Base-by-base conservation (phyloP, 2,113 vertebrate genomes). In the Ctenomys sociabilis region DNA sequence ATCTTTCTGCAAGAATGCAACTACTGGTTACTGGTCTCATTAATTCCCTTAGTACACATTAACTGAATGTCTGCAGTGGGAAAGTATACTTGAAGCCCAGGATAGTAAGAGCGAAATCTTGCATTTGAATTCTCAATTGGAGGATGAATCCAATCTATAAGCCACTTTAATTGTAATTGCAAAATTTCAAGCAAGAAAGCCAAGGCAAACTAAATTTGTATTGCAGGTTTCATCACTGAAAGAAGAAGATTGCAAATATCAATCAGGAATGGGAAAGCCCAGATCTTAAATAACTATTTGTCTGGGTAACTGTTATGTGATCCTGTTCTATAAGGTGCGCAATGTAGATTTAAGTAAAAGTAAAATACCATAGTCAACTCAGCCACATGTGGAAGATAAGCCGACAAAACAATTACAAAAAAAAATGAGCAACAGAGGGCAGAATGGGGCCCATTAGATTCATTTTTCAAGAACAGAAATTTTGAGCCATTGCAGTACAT, bases 181-280 rank as follows among this genome's bases (percentile, higher is more conserved):
- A 68, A 93, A 95, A 35, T 91, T 95, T 61, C 45, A 91, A 88
- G 40, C 11, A 90, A 85, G 84, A 88, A 90, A 94, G 28, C 32
- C 19, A 4, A 72, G 70, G 68, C 43, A 94, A 94, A 82, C 19
- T 59, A 90, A 49, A 45, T 64, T 77, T 30, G 43, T 49, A 78
- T 49, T 92, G 5, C 57, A 54, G 0, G 6, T 92, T 66, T 91
- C 32, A 83, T 88, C 70, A 54, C n/a, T 88, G 0, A 13, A 87
- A 22, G 37, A 3, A 43, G 49, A 77, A 59, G 0, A 91, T 63
- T 85, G 43, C 10, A 90, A 82, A 63, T 22, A 40, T 88, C 24
- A 22, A 0, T 80, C 13, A 83, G 40, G n/a, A 35, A 16, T 63
- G 3, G n/a, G 17, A 88, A 94, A 94, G 28, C 4, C 40, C 64